Conservation (phyloP, 2,113 vertebrate species). For the Globicephala melas region DNA sequence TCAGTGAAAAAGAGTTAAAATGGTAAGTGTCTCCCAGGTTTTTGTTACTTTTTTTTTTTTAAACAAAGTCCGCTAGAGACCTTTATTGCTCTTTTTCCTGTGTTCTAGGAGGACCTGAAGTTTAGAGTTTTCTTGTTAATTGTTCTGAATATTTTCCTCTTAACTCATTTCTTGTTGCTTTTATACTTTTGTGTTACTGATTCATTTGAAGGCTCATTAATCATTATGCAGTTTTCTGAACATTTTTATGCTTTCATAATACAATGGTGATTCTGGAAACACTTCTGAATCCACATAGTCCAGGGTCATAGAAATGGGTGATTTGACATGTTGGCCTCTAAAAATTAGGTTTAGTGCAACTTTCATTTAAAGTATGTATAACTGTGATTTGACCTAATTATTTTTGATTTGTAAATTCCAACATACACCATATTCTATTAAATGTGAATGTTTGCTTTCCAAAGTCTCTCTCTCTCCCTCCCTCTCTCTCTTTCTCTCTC, state of each 20-base stretch:
- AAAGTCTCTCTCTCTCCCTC: background rate
- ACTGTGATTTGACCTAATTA: background rate
- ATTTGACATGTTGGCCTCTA: background rate
- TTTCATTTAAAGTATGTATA: slow-evolving; percentile 8
- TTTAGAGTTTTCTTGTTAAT: slow-evolving; percentile 16
- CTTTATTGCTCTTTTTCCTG: slow-evolving; percentile 34
- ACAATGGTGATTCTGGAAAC: background rate
- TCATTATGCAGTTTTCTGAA: slow-evolving; percentile 30
- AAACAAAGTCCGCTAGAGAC: background rate
- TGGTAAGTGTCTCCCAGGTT: background rate
- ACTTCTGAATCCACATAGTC: background rate
- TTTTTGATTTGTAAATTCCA: background rate
- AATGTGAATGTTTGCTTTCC: background rate
- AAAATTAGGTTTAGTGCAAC: background rate
- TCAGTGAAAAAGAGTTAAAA: background rate
- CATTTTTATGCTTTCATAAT: background rate
- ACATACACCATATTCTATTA: background rate
- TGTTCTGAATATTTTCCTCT: slow-evolving; percentile 2
- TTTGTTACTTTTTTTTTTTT: background rate
- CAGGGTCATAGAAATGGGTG: background rate
- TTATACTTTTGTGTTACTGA: background rate
- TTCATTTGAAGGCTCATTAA: slow-evolving; percentile 43
- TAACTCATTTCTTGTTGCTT: slow-evolving; percentile 2
- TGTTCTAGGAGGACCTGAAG: background rate
- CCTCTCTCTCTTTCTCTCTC: background rate